These are phyloP conservation scores for Drosophila bipectinata DNA, from an alignment of 1,140 invertebrate species.

Conservation along the genomic window DNA sequence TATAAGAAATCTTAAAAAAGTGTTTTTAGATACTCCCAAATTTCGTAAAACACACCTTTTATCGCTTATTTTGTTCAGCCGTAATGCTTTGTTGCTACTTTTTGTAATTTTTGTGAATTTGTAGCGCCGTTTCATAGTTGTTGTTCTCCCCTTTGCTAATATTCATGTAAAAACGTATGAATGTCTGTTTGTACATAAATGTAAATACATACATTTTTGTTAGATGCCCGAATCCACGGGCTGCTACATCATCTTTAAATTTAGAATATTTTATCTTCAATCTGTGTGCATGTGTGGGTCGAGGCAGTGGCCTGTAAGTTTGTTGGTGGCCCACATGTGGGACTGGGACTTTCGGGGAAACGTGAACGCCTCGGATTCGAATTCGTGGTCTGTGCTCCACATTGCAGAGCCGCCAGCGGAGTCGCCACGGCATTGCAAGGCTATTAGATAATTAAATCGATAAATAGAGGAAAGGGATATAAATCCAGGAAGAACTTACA, in stretches of 20 bases:
- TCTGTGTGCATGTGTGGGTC: constrained; percentile 57
- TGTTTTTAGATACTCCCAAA: neutral
- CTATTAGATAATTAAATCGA: constrained; percentile 36
- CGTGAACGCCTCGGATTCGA: neutral
- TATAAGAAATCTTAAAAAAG: neutral
- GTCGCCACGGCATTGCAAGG: constrained; percentile 11
- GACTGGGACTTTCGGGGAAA: constrained; percentile 11
- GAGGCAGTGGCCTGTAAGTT: constrained; percentile 57
- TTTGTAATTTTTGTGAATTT: constrained; percentile 5
- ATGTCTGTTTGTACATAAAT: neutral
- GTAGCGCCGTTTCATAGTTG: constrained; percentile 61
- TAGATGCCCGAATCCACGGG: constrained; percentile 55
- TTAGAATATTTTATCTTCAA: constrained; percentile 78
- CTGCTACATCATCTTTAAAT: constrained; percentile 78
- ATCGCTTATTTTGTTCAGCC: neutral
- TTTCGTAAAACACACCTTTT: neutral
- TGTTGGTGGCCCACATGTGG: constrained; percentile 63
- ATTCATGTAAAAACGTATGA: constrained; percentile 22
- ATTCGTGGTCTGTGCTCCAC: constrained; percentile 13
- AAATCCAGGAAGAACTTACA: neutral
- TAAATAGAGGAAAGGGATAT: neutral
- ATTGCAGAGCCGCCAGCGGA: neutral
- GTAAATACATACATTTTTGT: constrained; percentile 17
- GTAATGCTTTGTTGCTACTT: constrained; percentile 13
- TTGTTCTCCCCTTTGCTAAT: constrained; percentile 39